Percentiles rank a stretch among this genome's conserved stretches.
These are phyloP conservation scores for Nymphalis io DNA, from an alignment of 1,140 invertebrate genomes.

Conservation along the genomic window DNA sequence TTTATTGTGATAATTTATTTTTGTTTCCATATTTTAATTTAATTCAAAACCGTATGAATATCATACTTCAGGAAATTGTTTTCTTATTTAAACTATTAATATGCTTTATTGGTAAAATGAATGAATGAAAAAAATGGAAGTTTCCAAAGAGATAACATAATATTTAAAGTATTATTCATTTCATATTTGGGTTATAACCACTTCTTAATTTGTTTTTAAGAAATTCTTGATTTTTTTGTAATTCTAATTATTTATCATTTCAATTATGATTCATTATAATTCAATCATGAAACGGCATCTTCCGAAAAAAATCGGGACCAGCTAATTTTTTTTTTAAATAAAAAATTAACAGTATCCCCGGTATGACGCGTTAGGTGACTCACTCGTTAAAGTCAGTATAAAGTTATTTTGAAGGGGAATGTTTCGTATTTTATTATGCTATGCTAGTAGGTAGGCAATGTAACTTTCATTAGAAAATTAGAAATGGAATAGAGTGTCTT, in stretches of 20 bases:
- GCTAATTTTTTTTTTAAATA: constrained; percentile 22
- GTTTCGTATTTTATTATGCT: background rate
- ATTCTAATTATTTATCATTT: constrained; percentile 1
- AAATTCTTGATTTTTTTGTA: background rate
- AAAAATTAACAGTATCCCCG: constrained; percentile 31
- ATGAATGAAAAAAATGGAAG: too few species aligned
- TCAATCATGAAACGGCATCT: constrained; percentile 28
- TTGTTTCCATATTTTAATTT: too few species aligned
- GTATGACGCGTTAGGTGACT: constrained; percentile 27
- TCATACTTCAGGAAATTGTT: too few species aligned
- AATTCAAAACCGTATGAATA: too few species aligned
- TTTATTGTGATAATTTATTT: too few species aligned
- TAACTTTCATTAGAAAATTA: background rate
- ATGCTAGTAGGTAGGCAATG: background rate
- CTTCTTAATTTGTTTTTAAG: background rate
- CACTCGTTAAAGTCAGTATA: constrained; percentile 7
- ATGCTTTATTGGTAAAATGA: too few species aligned
- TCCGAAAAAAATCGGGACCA: constrained; percentile 14
- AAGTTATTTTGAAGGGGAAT: constrained; percentile 1
- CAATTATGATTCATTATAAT: constrained; percentile 29
- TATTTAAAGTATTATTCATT: background rate
- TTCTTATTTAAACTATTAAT: too few species aligned
- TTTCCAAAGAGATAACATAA: too few species aligned
- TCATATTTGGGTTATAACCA: background rate
- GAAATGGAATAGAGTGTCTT: too few species aligned